These are phyloP conservation scores for Lontra canadensis DNA, from an alignment of 2,113 vertebrate genomes.

Conservation along the genomic window DNA sequence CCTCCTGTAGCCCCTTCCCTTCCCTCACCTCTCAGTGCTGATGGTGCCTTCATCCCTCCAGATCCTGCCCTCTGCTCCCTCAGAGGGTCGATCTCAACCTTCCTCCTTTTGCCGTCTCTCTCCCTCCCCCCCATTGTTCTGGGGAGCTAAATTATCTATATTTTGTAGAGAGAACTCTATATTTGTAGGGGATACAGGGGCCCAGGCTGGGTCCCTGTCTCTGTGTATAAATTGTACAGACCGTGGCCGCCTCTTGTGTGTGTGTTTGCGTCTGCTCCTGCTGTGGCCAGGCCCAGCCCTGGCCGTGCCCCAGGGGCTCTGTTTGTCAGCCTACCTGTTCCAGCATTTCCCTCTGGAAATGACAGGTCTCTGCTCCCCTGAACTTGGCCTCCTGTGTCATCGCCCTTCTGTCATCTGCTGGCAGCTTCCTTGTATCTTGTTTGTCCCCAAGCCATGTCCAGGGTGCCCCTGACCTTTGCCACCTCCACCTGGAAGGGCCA, in stretches of 20 bases:
- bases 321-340: background rate
- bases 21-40: background rate
- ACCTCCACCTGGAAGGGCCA: background rate
- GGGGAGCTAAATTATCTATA: constrained; percentile 78
- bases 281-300: background rate
- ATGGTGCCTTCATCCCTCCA: constrained; percentile 44
- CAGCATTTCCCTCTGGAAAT: constrained; percentile 19
- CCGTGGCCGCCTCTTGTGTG: background rate
- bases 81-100: background rate
- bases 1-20: background rate
- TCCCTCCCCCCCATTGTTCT: background rate
- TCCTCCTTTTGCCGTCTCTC: background rate
- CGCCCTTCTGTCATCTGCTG: background rate
- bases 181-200: constrained; percentile 68
- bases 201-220: constrained; percentile 27
- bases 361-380: background rate
- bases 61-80: background rate
- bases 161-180: constrained; percentile 80
- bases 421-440: constrained; percentile 4
- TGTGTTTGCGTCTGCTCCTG: background rate
- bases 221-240: constrained; percentile 81
- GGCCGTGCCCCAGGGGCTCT: background rate
- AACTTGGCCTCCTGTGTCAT: background rate
- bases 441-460: background rate
- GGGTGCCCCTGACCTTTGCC: background rate